Base-by-base conservation (phyloP, 2,797 vertebrate species). In the Clarias laeviceps region DNA sequence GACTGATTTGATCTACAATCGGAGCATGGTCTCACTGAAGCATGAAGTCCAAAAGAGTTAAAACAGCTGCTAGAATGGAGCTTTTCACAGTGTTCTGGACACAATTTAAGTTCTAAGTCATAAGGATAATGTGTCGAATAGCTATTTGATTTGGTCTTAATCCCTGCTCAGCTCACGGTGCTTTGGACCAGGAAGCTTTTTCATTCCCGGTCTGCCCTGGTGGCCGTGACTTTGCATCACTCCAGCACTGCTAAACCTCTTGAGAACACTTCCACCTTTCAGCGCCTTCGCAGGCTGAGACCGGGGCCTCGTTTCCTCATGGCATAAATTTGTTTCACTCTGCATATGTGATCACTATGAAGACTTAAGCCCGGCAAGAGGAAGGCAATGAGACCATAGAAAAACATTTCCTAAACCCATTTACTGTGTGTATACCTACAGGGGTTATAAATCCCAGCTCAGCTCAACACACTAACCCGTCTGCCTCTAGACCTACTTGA, bases 401-500 rank as follows among this genome's bases (percentile, higher is more conserved):
- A 88, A 86, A 82, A 85, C 80, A 87, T 88, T 89, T 90, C 85
- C 83, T 77, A 86, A 88, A 89, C 84, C 80, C 80, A 86, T 88
- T 89, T 83, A 85, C 73, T 74, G 1, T 64, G 86, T 86, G 82
- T 82, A 80, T 66, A 77, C 86, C 82, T 86, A 34, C 61, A 87
- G 82, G 86, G 72, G 73, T 32, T 62, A 59, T 88, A 88, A 87
- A 89, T 88, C 83, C 57, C 18, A 57, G 54, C 65, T 57, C 32
- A 62, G 45, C 45, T 12, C 45, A 27, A 82, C 70, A 81, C 66
- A 20, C n/a, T 62, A 82, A 81, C 22, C 56, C 57, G n/a, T 73
- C 40, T 32, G 24, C 50, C 56, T 34, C 50, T 84, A 85, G 84
- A 94, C 98, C 93, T 94, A 99, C 98, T 99, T 99, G 88, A 99